Evolutionary conservation across 2,113 vertebrate species (phyloP).

Genomic region (Amazona vittata): DNA sequence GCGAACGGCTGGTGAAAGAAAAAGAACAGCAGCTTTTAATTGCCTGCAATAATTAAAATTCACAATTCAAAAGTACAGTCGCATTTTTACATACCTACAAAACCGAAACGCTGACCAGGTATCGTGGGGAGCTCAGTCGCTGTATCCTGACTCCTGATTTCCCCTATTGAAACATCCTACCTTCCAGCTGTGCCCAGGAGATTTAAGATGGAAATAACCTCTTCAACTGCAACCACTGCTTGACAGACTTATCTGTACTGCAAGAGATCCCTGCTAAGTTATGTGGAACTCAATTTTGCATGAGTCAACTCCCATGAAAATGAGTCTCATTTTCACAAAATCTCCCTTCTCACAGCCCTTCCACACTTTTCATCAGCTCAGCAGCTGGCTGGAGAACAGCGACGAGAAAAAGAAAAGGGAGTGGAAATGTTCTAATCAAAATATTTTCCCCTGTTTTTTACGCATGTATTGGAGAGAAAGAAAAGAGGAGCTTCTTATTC

Average conservation of each 20-base stretch:
- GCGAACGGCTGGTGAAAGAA: not conserved
- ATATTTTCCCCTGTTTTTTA: slow-evolving; percentile 24
- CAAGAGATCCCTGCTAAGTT: not conserved
- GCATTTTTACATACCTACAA: not conserved
- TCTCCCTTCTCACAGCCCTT: slow-evolving; percentile 11
- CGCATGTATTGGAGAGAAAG: not conserved
- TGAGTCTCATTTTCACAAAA: slow-evolving; percentile 17
- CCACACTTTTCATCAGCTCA: slow-evolving; percentile 4
- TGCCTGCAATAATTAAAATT: not conserved
- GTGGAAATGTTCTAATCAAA: slow-evolving; percentile 26
- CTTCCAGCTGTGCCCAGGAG: slow-evolving; percentile 30
- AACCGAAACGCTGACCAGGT: not conserved
- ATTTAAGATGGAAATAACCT: slow-evolving; percentile 42
- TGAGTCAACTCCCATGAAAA: slow-evolving; percentile 23
- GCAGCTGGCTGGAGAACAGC: slow-evolving; percentile 8
- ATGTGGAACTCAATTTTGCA: slow-evolving; percentile 19
- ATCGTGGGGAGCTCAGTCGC: not conserved
- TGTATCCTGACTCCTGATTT: slow-evolving; percentile 14
- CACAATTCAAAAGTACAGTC: not conserved
- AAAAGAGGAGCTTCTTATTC: slow-evolving; percentile 31
- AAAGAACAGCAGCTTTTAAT: not conserved
- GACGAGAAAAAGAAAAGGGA: not conserved
- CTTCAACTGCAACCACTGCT: slow-evolving; percentile 16
- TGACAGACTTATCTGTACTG: slow-evolving; percentile 16
- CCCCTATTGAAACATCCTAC: slow-evolving; percentile 6